These are phyloP conservation scores for Meliscaeva auricollis DNA, from an alignment of 2,888 invertebrate genomes.

Conservation along the genomic window DNA sequence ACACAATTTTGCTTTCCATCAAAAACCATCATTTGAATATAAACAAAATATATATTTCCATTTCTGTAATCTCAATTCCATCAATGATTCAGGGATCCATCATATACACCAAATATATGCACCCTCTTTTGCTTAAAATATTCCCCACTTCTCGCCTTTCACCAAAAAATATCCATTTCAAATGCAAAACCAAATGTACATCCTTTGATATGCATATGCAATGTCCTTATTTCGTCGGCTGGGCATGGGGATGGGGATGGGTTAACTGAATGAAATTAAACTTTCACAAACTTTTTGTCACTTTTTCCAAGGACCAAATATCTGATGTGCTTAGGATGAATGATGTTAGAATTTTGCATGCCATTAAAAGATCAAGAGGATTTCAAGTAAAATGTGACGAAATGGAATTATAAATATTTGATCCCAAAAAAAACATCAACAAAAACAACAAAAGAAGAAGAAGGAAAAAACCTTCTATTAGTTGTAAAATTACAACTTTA, in stretches of 20 bases:
- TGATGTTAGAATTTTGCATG: slow-evolving; percentile 41
- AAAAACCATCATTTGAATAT: slow-evolving; percentile 48
- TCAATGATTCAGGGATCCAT: slow-evolving; percentile 19
- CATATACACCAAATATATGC: slow-evolving; percentile 34
- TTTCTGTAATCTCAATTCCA: not conserved
- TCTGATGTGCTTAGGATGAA: slow-evolving; percentile 20
- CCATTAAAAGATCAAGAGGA: slow-evolving; percentile 59
- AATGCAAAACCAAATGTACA: slow-evolving; percentile 61
- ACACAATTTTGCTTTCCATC: not conserved
- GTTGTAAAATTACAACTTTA: slow-evolving; percentile 73
- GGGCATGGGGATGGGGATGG: not conserved
- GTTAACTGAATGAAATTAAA: slow-evolving; percentile 51
- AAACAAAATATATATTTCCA: not conserved
- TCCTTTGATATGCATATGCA: slow-evolving; percentile 43
- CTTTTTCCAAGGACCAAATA: slow-evolving; percentile 19
- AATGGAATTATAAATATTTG: slow-evolving; percentile 51
- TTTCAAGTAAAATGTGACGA: not conserved
- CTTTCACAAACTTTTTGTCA: slow-evolving; percentile 53
- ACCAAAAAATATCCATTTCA: slow-evolving; percentile 50
- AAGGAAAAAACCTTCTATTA: slow-evolving; percentile 58
- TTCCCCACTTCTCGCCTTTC: not conserved
- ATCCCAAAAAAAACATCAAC: not conserved
- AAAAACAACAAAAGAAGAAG: too few relatives aligned
- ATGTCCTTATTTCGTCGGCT: not conserved
- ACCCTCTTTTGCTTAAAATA: slow-evolving; percentile 13